A percentile compares a stretch with the other conserved stretches of the same genome.
Evolutionary conservation across 2,888 invertebrate genomes (phyloP).

Genomic region (Oithona nana): DNA sequence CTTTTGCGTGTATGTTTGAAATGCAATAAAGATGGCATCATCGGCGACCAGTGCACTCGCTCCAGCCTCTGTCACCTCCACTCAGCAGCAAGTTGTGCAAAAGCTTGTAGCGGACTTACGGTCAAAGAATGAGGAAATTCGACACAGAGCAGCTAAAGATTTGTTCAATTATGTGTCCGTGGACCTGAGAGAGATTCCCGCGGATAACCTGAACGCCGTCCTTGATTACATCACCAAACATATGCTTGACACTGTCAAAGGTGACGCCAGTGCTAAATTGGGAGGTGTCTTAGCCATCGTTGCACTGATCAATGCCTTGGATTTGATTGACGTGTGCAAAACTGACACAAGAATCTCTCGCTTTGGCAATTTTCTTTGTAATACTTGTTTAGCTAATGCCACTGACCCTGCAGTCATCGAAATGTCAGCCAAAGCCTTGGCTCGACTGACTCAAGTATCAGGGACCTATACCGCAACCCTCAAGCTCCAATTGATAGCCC

Average conservation of each 20-base stretch:
- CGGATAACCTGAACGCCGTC: slow-evolving; percentile 72
- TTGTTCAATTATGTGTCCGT: slow-evolving; percentile 54
- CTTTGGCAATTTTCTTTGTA: slow-evolving; percentile 16
- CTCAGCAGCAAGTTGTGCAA: background rate
- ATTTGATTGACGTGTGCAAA: slow-evolving; percentile 53
- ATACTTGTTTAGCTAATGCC: slow-evolving; percentile 25
- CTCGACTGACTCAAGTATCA: slow-evolving; percentile 66
- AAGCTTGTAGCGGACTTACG: slow-evolving; percentile 59
- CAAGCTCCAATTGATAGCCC: slow-evolving; percentile 68
- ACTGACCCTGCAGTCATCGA: slow-evolving; percentile 87
- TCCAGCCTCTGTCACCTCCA: background rate
- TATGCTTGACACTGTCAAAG: slow-evolving; percentile 73
- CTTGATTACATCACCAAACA: slow-evolving; percentile 88
- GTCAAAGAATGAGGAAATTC: slow-evolving; percentile 63
- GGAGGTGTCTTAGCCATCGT: slow-evolving; percentile 89
- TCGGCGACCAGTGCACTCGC: background rate
- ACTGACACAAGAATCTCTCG: slow-evolving; percentile 62
- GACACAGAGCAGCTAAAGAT: slow-evolving; percentile 66
- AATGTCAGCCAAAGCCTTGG: slow-evolving; percentile 83
- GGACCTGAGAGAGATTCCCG: slow-evolving; percentile 37
- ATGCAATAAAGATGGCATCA: background rate
- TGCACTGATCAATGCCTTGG: slow-evolving; percentile 59
- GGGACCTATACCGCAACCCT: slow-evolving; percentile 63
- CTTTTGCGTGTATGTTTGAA: no score
- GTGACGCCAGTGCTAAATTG: slow-evolving; percentile 80